These are phyloP conservation scores for Centroberyx gerrardi DNA, from an alignment of 2,797 vertebrate species.

Conservation along the genomic window DNA sequence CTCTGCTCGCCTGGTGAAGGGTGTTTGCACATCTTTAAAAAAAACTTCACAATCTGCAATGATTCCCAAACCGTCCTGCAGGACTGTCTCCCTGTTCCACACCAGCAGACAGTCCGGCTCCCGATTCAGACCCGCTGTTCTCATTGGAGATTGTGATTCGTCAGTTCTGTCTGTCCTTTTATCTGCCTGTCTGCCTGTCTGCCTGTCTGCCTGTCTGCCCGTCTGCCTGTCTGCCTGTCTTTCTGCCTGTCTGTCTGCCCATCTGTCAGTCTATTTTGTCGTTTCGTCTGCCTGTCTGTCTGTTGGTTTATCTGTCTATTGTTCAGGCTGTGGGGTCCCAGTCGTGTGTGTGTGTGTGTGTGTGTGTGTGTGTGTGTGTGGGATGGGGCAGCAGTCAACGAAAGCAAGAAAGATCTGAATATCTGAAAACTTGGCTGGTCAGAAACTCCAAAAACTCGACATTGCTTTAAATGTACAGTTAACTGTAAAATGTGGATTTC, in stretches of 20 bases:
- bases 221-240: slow-evolving; percentile 9
- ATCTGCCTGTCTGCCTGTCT: slow-evolving; percentile 32
- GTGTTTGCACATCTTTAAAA: slow-evolving; percentile 75
- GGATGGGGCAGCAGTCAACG: background rate
- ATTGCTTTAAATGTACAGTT: background rate
- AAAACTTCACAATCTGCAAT: slow-evolving; percentile 82
- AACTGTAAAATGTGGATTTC: background rate
- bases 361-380: background rate
- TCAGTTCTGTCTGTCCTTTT: slow-evolving; percentile 16
- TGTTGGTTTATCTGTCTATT: no score
- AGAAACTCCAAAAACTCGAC: no score
- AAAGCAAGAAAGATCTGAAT: no score
- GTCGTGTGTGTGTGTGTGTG: no score
- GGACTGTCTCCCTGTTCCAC: no score
- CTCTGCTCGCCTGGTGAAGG: slow-evolving; percentile 60
- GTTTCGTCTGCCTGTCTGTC: no score
- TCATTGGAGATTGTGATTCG: slow-evolving; percentile 78
- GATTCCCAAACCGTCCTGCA: slow-evolving; percentile 27
- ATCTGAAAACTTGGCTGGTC: no score
- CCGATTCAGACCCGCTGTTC: slow-evolving; percentile 20
- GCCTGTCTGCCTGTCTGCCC: background rate
- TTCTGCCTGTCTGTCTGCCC: background rate
- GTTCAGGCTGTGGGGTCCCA: no score
- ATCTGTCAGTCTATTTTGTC: no score
- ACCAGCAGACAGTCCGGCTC: background rate